These are phyloP conservation scores for Hyposmocoma kahamanoa DNA, from an alignment of 1,140 invertebrate species.

Conservation along the genomic window DNA sequence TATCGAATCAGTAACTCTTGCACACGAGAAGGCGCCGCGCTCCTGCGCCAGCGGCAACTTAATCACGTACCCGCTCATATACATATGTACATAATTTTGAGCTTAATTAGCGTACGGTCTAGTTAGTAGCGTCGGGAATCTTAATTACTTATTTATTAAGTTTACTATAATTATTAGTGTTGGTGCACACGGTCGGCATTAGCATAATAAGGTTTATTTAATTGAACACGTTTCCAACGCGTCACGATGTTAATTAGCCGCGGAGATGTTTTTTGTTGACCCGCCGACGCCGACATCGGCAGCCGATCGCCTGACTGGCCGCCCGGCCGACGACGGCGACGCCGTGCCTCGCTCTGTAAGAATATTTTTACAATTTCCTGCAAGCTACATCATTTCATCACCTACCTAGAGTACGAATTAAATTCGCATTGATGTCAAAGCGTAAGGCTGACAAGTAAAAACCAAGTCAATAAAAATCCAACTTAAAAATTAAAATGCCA, in stretches of 20 bases:
- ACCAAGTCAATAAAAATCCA: no score
- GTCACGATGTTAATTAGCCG: neutral
- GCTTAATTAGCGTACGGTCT: neutral
- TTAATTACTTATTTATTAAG: constrained; percentile 3
- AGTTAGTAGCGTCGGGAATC: neutral
- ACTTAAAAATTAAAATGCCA: no score
- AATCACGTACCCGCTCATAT: neutral
- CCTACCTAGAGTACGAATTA: no score
- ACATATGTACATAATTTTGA: neutral
- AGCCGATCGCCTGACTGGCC: neutral
- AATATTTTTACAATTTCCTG: no score
- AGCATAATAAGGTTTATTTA: constrained; percentile 4
- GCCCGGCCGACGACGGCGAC: neutral
- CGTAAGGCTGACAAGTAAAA: no score
- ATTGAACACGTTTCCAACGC: constrained; percentile 1
- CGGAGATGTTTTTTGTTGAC: neutral
- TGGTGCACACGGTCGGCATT: neutral
- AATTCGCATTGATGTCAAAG: no score
- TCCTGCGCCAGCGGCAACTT: no score
- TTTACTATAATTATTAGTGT: constrained; percentile 2
- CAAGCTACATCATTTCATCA: no score
- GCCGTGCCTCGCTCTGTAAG: neutral
- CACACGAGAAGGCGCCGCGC: no score
- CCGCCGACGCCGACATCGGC: neutral
- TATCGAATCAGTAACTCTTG: no score